Evolutionary conservation across 2,888 invertebrate species (phyloP).

Genomic region (Nephrocerus scutellatus): DNA sequence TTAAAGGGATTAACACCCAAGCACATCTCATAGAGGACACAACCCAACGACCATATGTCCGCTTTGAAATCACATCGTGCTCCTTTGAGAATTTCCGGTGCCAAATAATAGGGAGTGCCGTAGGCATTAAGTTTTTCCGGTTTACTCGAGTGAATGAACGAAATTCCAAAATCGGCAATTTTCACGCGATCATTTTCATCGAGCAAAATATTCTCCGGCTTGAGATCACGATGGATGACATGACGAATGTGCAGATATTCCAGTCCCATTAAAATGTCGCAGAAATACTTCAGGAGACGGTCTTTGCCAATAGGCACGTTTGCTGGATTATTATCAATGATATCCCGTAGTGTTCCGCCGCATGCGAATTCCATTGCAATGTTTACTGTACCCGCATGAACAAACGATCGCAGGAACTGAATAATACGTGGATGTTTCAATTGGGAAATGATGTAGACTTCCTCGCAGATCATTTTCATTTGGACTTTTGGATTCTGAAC

Average conservation of each 20-base stretch:
- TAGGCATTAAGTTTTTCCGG: constrained; percentile 36
- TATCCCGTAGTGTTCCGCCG: constrained; percentile 38
- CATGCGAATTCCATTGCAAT: constrained; percentile 44
- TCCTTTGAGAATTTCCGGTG: constrained; percentile 62
- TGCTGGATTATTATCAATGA: constrained; percentile 23
- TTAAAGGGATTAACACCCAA: constrained; percentile 36
- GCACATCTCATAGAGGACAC: constrained; percentile 61
- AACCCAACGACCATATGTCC: constrained; percentile 68
- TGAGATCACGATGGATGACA: constrained; percentile 59
- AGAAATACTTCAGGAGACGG: constrained; percentile 43
- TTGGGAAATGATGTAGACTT: constrained; percentile 44
- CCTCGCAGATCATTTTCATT: constrained; percentile 36
- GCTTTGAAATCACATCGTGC: constrained; percentile 62
- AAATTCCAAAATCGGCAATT: constrained; percentile 64
- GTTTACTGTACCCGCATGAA: constrained; percentile 33
- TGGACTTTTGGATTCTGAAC: constrained; percentile 31
- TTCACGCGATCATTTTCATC: constrained; percentile 59
- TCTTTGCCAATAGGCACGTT: constrained; percentile 19
- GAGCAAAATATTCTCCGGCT: constrained; percentile 68
- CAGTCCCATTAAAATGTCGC: constrained; percentile 44
- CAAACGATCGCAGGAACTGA: constrained; percentile 36
- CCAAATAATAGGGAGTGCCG: constrained; percentile 69
- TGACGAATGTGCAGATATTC: constrained; percentile 44
- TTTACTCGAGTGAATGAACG: constrained; percentile 30
- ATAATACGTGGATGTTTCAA: constrained; percentile 42